These are phyloP conservation scores for Callipepla squamata DNA, from an alignment of 2,113 vertebrate genomes.

Conservation along the genomic window DNA sequence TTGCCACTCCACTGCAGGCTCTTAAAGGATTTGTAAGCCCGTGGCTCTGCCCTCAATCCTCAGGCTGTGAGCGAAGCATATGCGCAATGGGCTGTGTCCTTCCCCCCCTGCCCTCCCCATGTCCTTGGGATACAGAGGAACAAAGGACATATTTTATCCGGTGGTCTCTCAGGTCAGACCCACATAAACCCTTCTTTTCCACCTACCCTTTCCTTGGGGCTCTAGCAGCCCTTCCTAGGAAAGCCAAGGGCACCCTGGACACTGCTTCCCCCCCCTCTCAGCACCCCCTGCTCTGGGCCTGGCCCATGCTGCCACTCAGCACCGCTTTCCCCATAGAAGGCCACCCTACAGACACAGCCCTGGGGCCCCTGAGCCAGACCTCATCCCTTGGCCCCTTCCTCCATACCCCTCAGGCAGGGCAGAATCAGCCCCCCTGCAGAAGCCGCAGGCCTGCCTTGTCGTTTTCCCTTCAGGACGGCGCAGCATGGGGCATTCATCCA, in stretches of 20 bases:
- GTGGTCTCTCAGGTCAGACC: background rate
- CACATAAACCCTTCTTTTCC: background rate
- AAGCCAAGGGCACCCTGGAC: background rate
- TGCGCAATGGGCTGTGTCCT: background rate
- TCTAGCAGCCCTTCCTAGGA: background rate
- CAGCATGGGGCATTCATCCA: background rate
- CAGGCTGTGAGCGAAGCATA: background rate
- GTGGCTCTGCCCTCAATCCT: constrained; percentile 26
- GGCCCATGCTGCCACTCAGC: background rate
- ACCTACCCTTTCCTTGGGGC: background rate
- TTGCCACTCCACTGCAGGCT: background rate
- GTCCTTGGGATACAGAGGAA: background rate
- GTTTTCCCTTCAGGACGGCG: background rate
- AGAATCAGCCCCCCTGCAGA: background rate
- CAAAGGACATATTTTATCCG: background rate
- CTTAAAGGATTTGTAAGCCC: constrained; percentile 47
- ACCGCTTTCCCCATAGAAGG: background rate
- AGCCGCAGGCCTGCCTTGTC: constrained; percentile 35
- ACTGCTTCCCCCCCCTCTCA: no score
- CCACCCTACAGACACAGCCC: background rate
- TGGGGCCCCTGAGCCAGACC: background rate
- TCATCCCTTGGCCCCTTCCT: background rate
- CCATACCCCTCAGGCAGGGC: background rate
- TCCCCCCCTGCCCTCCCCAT: background rate
- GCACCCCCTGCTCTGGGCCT: background rate